A percentile compares a stretch with the other conserved stretches of the same genome.
phyloP scores from a whole-genome alignment of 2,113 vertebrate species.

The Stomatorhinus ivindoensis region DNA sequence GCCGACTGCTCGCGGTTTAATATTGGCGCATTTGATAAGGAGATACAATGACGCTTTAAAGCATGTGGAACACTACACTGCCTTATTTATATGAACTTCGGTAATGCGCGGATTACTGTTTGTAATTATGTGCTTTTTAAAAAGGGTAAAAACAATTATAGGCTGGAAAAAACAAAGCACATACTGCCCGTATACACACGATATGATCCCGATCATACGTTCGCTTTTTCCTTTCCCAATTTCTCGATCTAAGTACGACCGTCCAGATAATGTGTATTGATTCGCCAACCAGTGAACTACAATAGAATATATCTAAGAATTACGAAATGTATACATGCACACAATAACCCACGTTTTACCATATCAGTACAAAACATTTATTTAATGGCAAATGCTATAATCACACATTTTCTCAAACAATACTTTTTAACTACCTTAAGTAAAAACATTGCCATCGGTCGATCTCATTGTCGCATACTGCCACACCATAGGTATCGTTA shows the following conservation, averaged over 20 bases:
- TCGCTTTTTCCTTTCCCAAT: neutral
- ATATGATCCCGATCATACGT: neutral
- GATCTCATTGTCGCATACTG: neutral
- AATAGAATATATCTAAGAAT: neutral
- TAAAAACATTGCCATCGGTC: neutral
- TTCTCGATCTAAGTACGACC: neutral
- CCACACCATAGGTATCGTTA: neutral
- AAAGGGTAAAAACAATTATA: neutral
- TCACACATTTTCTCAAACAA: neutral
- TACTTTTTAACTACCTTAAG: neutral
- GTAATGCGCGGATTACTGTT: neutral
- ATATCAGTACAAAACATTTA: neutral
- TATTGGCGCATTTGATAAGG: neutral
- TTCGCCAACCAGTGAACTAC: neutral
- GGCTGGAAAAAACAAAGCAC: neutral
- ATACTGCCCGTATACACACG: neutral
- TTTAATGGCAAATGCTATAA: neutral
- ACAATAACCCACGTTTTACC: neutral
- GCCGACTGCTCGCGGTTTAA: neutral
- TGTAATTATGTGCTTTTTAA: neutral
- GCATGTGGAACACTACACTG: neutral
- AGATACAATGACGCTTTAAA: neutral
- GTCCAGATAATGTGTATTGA: neutral
- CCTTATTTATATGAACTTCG: constrained; percentile 5
- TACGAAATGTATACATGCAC: neutral